Conservation (phyloP, 2,888 invertebrate genomes). For the Clivina fossor region DNA sequence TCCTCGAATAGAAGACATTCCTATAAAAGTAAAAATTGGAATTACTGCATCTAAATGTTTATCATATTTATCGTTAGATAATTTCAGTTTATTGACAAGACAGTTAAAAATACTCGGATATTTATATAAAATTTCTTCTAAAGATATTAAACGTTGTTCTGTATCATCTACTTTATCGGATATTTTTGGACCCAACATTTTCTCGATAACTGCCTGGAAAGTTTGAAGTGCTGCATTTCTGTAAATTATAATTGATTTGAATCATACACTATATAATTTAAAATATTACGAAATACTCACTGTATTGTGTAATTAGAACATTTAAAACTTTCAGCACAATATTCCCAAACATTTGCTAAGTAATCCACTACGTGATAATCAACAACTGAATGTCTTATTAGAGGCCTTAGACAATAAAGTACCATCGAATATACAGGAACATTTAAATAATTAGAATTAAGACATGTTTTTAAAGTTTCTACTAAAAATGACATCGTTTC, state of each 20-base stretch:
- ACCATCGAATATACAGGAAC: not conserved
- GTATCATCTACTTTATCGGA: not conserved
- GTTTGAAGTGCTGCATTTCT: slow-evolving; percentile 25
- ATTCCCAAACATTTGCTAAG: not conserved
- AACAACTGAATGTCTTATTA: slow-evolving; percentile 4
- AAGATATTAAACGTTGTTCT: not conserved
- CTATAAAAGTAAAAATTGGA: slow-evolving; percentile 12
- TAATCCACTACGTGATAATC: slow-evolving; percentile 15
- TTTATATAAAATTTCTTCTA: slow-evolving; percentile 17
- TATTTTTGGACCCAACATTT: slow-evolving; percentile 4
- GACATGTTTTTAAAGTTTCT: not conserved
- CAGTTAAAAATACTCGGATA: slow-evolving; percentile 1
- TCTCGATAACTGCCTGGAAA: slow-evolving; percentile 3
- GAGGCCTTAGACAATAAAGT: slow-evolving; percentile 13
- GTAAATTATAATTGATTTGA: too few species aligned
- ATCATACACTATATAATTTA: too few species aligned
- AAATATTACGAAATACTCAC: slow-evolving; percentile 10
- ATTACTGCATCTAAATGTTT: not conserved
- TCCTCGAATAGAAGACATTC: slow-evolving; percentile 4
- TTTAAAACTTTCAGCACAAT: slow-evolving; percentile 10
- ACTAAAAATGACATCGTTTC: slow-evolving; percentile 2
- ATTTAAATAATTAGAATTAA: not conserved
- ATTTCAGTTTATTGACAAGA: not conserved
- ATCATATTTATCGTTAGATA: not conserved
- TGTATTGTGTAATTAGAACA: not conserved